Base-by-base conservation (phyloP, 2,113 vertebrate species). In the Chionis minor region DNA sequence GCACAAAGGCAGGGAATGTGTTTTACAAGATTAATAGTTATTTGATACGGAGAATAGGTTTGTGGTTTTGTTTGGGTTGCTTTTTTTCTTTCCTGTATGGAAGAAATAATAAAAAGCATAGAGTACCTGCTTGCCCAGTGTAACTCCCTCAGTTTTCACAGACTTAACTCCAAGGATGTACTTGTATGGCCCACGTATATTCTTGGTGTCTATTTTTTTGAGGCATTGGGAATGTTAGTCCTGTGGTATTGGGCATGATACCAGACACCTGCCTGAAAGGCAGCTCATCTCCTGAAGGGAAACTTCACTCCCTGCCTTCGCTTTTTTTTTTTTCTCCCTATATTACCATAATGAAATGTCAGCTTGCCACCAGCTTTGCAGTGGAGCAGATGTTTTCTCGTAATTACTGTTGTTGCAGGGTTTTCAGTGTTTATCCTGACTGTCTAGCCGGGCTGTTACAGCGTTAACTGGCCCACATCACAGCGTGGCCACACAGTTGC, bases 321-420 rank as follows among this genome's bases (percentile, higher is more conserved):
- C 63, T 4, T 40, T 47, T 47, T 42, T 67, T 71, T 80, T 19
- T 6, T 62, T 74, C 42, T 92, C 38, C 28, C 71, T 65, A 0
- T 59, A 92, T 94, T 96, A 81, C 72, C 95, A 73, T 90, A 74
- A 70, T 52, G 85, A 96, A 96, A 95, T 86, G 96, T 78, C 90
- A 95, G 79, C 89, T 81, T 90, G 72, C 72, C 77, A 89, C 86
- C 61, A 95, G 89, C 90, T 88, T 66, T 63, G 67, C 93, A 58
- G 85, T 3, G 3, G 59, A 94, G 94, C 94, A 96, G 96, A 83
- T 93, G 92, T 86, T 85, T 88, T 59, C 67, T 73, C 5, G 2
- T 86, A 90, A 92, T 88, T 86, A 13, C 79, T 95, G 92, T 70
- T 92, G 74, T 88, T 81, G 75, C 54, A 83, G 90, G 62, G 87